Conservation (phyloP, 2,888 invertebrate genomes). For the Pyrocoelia pectoralis region DNA sequence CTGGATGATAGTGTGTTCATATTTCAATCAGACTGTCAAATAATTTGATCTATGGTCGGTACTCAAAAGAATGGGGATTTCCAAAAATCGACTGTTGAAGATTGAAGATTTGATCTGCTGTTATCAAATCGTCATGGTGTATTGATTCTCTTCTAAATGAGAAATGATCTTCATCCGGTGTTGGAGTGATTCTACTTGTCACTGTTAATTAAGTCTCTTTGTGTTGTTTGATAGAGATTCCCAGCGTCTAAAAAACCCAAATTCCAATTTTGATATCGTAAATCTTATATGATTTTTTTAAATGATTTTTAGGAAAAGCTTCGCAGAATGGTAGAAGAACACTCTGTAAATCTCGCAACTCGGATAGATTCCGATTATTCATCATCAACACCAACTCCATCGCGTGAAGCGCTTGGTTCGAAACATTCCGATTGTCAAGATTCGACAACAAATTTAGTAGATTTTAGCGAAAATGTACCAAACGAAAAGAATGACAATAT, state of each 20-base stretch:
- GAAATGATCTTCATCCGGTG: no score
- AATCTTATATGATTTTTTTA: neutral
- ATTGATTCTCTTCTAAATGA: no score
- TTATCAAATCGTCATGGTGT: no score
- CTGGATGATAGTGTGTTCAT: no score
- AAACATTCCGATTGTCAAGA: constrained; percentile 47
- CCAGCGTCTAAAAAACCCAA: neutral
- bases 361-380: constrained; percentile 58
- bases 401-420: constrained; percentile 45
- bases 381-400: constrained; percentile 51
- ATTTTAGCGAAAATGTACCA: constrained; percentile 6
- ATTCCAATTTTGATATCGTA: neutral
- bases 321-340: constrained; percentile 89
- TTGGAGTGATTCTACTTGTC: no score
- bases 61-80: no score
- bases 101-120: no score
- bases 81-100: no score
- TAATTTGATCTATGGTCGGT: no score
- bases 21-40: no score
- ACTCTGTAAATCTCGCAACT: constrained; percentile 62
- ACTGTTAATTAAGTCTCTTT: no score
- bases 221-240: no score
- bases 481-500: constrained; percentile 41
- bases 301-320: constrained; percentile 53
- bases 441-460: constrained; percentile 39